These are phyloP conservation scores for Trypoxylus dichotomus DNA, from an alignment of 1,140 invertebrate species.

Conservation along the genomic window DNA sequence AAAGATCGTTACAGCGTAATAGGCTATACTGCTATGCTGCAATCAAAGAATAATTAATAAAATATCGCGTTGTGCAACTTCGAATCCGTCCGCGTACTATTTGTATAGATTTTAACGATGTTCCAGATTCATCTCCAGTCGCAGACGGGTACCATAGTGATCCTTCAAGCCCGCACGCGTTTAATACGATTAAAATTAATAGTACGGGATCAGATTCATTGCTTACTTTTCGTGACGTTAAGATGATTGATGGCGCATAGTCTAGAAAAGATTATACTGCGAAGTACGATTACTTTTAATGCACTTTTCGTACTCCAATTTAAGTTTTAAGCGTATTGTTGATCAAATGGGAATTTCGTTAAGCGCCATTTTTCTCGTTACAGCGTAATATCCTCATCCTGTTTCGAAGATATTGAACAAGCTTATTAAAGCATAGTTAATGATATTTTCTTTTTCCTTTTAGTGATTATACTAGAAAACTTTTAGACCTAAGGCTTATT, in stretches of 20 bases:
- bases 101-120: background rate
- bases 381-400: too few species aligned
- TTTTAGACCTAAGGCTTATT: too few species aligned
- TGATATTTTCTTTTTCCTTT: too few species aligned
- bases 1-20: background rate
- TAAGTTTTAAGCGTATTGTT: background rate
- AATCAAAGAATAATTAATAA: background rate
- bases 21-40: background rate
- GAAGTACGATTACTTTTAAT: background rate
- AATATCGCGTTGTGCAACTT: background rate
- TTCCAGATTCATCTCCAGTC: background rate
- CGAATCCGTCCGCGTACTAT: background rate
- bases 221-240: background rate
- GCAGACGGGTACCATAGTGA: background rate
- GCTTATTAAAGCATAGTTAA: too few species aligned
- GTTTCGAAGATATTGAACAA: too few species aligned
- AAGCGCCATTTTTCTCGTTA: too few species aligned
- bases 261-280: background rate
- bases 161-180: background rate
- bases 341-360: too few species aligned
- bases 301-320: background rate
- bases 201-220: background rate
- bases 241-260: background rate
- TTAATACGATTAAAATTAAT: conserved; percentile 4
- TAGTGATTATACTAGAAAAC: too few species aligned